Evolutionary conservation across 2,797 vertebrate species (phyloP), one percentile per base, ranked within the genome.

Genomic region (Limosa lapponica): DNA sequence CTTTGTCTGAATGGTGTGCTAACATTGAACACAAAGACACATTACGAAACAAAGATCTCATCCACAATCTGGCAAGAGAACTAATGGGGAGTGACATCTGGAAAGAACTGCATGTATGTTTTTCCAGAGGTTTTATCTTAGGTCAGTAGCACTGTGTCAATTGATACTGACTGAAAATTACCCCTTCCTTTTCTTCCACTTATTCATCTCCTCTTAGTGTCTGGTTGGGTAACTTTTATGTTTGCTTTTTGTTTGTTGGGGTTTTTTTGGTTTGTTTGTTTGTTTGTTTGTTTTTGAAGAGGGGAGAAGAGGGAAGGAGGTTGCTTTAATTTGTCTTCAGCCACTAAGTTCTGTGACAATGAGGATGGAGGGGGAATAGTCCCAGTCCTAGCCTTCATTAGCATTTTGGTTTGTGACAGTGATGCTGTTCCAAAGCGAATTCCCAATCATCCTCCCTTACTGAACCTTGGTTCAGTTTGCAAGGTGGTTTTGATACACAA

Each of bases 21-120:
- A 90, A 81, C 72, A 57, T 1, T 83, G 82, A 93, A 70, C 77
- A 82, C 70, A 93, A 93, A 91, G 51, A 84, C 41, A 95, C 52
- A 46, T 11, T 77, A 79, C 74, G 43, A 84, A 91, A 91, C 32
- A 95, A 94, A 80, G 37, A 93, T 65, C 46, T 17, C 25, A 54
- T 75, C 66, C 54, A 72, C 54, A 91, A n/a, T 59, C 59, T 81
- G 58, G 25, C 61, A 61, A 44, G 30, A 90, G 39, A 90, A 66
- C 8, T 54, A 39, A 34, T 27, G 66, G n/a, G 79, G 59, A 75
- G 4, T 55, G 72, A 82, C 39, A 46, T 89, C 86, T 87, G 80
- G 59, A 57, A 78, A 85, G 73, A 66, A 43, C 10, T 90, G 25
- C 6, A 8, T 30, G 24, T 44, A 86, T 49, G 44, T 58, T 69